Evolutionary conservation across 2,797 vertebrate genomes (phyloP), one percentile per base, ranked within the genome.

Genomic region (Lepilemur septentrionalis): DNA sequence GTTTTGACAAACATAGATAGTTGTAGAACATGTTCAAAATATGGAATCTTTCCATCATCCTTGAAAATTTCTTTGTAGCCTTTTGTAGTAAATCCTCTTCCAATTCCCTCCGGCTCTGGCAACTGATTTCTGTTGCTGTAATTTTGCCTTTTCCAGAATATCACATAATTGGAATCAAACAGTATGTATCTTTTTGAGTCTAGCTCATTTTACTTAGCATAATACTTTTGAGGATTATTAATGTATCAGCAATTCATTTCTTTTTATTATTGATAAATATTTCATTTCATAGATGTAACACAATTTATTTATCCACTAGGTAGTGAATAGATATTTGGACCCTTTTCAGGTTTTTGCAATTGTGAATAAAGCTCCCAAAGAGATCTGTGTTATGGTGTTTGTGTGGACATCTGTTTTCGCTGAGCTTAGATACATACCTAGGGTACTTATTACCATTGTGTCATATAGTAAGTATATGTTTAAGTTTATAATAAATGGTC

Each of bases 131-230:
- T 85, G 59, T 72, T 8, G 43, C 20, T 94, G 11, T 89, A 57
- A 85, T 85, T 87, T 91, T 95, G 35, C 35, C 28, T 95, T 88
- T 88, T 70, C 25, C 30, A 93, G 17, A 88, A 50, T 91, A 22
- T 63, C 55, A 86, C 59, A 25, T 70, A 93, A 84, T 88, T 69
- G 50, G 28, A 90, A 88, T 84, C 41, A 50, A 95, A 57, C 12
- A 72, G 65, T 73, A 41, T 76, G 38, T 7, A 76, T 70, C 22
- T 69, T 72, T 94, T 78, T 76, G 18, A 86, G 41, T 78, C 75
- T 89, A 50, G 46, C n/a, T 92, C 76, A 61, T 63, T 90, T 89
- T 43, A 72, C 25, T 81, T 70, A 55, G 65, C 46, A 50, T 84
- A 84, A 84, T 32, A 35, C 32, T 88, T 95, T 63, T 70, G 91